phyloP scores from a whole-genome alignment of 2,888 invertebrate genomes.

The Chesias legatella region DNA sequence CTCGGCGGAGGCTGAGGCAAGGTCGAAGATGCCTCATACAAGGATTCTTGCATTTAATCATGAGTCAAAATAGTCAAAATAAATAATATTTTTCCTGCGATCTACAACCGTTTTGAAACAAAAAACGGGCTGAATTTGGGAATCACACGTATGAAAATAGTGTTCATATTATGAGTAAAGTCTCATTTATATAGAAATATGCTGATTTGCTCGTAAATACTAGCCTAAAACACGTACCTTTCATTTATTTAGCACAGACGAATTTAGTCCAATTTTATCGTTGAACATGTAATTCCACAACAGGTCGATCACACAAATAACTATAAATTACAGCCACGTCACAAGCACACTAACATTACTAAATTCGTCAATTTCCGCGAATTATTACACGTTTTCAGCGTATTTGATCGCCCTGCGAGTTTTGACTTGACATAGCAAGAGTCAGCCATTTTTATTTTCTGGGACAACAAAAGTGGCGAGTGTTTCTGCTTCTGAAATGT shows the following conservation, averaged over 20 bases:
- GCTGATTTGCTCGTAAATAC: constrained; percentile 23
- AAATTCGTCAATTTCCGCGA: constrained; percentile 35
- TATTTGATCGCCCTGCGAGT: constrained; percentile 54
- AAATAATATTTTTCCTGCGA: constrained; percentile 1
- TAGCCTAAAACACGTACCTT: constrained; percentile 56
- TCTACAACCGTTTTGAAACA: not conserved
- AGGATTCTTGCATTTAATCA: constrained; percentile 6
- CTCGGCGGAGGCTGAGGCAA: constrained; percentile 24
- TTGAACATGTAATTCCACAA: constrained; percentile 41
- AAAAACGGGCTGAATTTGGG: not conserved
- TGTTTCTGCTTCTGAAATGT: constrained; percentile 46
- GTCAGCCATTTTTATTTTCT: constrained; percentile 70
- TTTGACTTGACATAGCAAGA: constrained; percentile 74
- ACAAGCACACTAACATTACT: constrained; percentile 38
- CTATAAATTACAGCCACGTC: constrained; percentile 46
- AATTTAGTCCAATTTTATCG: constrained; percentile 37
- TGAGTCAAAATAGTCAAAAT: constrained; percentile 7
- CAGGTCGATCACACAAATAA: constrained; percentile 30
- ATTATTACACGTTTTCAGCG: constrained; percentile 60
- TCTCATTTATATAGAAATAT: constrained; percentile 5
- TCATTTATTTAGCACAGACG: constrained; percentile 58
- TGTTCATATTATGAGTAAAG: not conserved
- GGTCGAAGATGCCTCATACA: constrained; percentile 6
- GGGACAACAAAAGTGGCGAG: constrained; percentile 56
- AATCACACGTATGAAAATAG: not conserved